These are phyloP conservation scores for Catalaphyllia jardinei DNA, from an alignment of 64 coral and sea anemone genomes.

Conservation along the genomic window DNA sequence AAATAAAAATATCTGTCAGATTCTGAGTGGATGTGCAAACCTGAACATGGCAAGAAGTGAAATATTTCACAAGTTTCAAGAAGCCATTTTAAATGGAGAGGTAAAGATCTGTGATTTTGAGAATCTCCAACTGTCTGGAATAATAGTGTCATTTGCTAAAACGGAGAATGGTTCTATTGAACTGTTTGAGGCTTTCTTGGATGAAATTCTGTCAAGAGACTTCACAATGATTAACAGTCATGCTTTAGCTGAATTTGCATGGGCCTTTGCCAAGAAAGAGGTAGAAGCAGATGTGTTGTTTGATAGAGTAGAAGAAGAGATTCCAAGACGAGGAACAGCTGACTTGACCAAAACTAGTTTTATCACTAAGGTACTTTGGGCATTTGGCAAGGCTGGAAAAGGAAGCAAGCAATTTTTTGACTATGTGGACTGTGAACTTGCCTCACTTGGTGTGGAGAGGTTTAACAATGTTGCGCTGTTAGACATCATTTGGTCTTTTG, in stretches of 20 bases:
- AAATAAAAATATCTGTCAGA: background rate
- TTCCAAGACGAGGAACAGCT: background rate
- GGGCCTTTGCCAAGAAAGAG: slow-evolving; percentile 29
- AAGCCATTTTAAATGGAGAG: slow-evolving; percentile 22
- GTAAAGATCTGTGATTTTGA: background rate
- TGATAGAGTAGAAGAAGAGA: slow-evolving; percentile 18
- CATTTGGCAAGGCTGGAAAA: slow-evolving; percentile 4
- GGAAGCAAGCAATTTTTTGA: slow-evolving; percentile 35
- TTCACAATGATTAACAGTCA: background rate
- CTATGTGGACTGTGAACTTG: background rate
- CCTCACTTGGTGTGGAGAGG: background rate
- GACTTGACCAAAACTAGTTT: slow-evolving; percentile 3
- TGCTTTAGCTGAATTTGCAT: slow-evolving; percentile 1
- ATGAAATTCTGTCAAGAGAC: slow-evolving; percentile 41
- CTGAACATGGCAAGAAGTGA: background rate
- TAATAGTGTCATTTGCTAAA: slow-evolving; percentile 8
- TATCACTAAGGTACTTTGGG: slow-evolving; percentile 14
- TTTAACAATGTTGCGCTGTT: slow-evolving; percentile 4
- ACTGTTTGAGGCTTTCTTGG: background rate
- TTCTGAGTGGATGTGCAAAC: slow-evolving; percentile 6
- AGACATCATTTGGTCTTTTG: slow-evolving; percentile 27
- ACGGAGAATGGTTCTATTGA: background rate
- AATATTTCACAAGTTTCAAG: background rate
- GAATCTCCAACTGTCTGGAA: slow-evolving; percentile 13
- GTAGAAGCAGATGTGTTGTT: background rate